Base-by-base conservation (phyloP, 1,140 invertebrate genomes). In the Drosophila paulistorum region DNA sequence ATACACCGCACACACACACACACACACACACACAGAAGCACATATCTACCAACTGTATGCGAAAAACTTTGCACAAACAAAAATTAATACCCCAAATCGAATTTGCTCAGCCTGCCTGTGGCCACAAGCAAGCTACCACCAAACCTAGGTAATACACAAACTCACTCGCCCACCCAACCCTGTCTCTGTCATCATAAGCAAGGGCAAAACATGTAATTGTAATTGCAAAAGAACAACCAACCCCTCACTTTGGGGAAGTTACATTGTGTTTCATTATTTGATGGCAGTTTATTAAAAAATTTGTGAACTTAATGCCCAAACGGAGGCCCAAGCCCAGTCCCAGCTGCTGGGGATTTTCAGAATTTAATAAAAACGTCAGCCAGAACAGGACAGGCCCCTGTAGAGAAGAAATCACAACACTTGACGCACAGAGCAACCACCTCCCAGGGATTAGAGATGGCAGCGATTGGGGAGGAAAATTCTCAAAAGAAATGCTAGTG, bases 211-310 rank as follows among this genome's bases (percentile, higher is more conserved):
- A 83, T 89, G 74, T 83, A 80, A 79, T 65, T 66, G 75, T 65
- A 75, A 23, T 55, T 81, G 81, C 81, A 74, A 69, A 74, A 30
- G 33, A 41, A 14, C 54, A 39, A 60, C 20, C 51, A 61, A 45
- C 54, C 10, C 10, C 4, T 6, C 17, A 23, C 9, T 7, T 37
- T 14, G 58, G 54, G 42, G 60, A 65, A 77, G 11, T 60, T 59
- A 70, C 74, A 77, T 81, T 81, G 79, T 77, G 57, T 74, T 75
- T 82, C 83, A 82, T 87, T 82, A 68, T 79, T 79, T 42, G 57
- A 71, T 77, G 83, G 58, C 59, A 87, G 83, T 87, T 87, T 87
- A 87, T 87, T 87, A 87, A 83, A 87, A 87, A 87, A 87, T 87
- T 87, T 87, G 79, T 83, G 68, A 75, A 76, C 68, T 74, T 75